Base-by-base conservation (phyloP, 2,797 vertebrate genomes). In the Megalops cyprinoides region DNA sequence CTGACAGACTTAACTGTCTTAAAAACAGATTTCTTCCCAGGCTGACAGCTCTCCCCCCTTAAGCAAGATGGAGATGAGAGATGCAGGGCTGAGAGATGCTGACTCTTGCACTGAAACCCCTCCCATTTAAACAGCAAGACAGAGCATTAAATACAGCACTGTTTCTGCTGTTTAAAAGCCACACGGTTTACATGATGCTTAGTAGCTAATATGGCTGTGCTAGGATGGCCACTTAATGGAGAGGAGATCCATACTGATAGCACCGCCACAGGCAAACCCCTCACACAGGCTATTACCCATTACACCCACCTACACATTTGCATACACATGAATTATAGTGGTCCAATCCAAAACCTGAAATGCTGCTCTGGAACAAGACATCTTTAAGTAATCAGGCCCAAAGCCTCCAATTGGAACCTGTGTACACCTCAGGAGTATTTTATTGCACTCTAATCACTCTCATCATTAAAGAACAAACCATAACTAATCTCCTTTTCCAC, bases 211-310 rank as follows among this genome's bases (percentile, higher is more conserved):
- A 91, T 92, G 90, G 85, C 90, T 85, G 60, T 85, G 92, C 91
- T 89, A 89, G 91, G 88, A 91, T 92, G 93, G 91, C 91, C 92
- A 92, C 92, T 93, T 93, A 94, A 92, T 90, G 85, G 90, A 90
- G 90, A 92, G 91, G 91, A 92, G 92, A 94, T 93, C 92, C 90
- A 93, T 92, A 94, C 93, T 93, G 93, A 93, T 93, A 44, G 37
- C n/a, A 44, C 44, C 31, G 74, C 79, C 71, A 62, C 65, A 4
- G 58, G 62, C 75, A 23, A 81, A 76, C 49, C 77, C 75, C 78
- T 60, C 78, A 71, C 76, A 49, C 79, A 80, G 65, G 7, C 76
- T 60, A 82, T 74, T 78, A 78, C 51, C 39, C 67, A 73, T 60
- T 82, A 60, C 73, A 78, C 51, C 39, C 67, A 73, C 65, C 76